Evolutionary conservation across 2,797 vertebrate genomes (phyloP).

Genomic region (Glyptemys insculpta): DNA sequence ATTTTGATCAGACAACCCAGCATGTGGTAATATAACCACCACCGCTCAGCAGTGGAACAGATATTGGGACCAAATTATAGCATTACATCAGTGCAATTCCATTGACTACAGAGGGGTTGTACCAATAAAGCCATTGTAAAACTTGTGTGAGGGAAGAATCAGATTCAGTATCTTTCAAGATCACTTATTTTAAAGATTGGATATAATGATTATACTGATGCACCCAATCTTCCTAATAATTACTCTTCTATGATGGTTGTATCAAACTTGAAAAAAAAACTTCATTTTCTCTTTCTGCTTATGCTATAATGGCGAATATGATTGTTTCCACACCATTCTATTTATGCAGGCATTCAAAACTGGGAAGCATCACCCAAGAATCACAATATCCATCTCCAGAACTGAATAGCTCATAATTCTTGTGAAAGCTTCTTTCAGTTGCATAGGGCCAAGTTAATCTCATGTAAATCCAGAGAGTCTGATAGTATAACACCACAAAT

Average conservation of each 20-base stretch:
- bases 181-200: neutral
- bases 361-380: neutral
- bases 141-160: neutral
- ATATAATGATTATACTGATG: neutral
- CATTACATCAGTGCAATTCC: neutral
- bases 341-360: neutral
- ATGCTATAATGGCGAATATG: neutral
- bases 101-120: neutral
- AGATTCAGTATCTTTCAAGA: neutral
- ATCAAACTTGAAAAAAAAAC: neutral
- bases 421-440: neutral
- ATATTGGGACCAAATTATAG: accelerated
- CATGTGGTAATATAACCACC: accelerated
- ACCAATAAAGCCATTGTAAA: neutral
- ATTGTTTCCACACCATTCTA: neutral
- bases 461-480: neutral
- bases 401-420: neutral
- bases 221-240: neutral
- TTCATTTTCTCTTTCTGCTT: neutral
- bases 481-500: neutral
- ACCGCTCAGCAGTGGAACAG: neutral
- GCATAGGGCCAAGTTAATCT: neutral
- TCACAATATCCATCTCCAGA: neutral
- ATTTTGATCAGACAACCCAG: neutral
- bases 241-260: neutral